These are phyloP conservation scores for Chrosomus eos DNA, from an alignment of 2,797 vertebrate species.

Conservation along the genomic window DNA sequence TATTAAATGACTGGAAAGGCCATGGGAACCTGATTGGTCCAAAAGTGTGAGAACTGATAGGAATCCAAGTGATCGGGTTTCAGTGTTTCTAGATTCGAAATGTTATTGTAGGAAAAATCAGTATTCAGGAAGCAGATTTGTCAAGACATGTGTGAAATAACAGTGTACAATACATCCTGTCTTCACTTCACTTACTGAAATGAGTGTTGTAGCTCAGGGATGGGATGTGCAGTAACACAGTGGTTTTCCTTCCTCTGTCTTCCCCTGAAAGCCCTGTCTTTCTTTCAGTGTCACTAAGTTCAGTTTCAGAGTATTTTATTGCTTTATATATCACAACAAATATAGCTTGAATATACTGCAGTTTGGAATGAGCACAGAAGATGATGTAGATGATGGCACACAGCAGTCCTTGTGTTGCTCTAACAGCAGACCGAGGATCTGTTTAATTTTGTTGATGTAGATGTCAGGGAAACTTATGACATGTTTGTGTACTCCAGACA, in stretches of 20 bases:
- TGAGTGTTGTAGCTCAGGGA: not conserved
- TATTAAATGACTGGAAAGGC: not conserved
- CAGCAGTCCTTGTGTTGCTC: not conserved
- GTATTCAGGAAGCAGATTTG: slow-evolving; percentile 7
- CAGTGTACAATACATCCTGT: not conserved
- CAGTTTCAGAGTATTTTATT: not conserved
- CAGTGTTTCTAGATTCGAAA: not conserved
- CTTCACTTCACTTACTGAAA: not conserved
- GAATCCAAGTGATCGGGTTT: not conserved
- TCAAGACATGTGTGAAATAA: slow-evolving; percentile 16
- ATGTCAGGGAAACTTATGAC: slow-evolving; percentile 4
- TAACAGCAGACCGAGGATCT: not conserved
- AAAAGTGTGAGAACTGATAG: not conserved
- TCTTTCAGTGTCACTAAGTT: not conserved
- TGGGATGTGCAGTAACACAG: not conserved
- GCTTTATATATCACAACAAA: no score
- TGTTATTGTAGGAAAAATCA: not conserved
- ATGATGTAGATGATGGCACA: not conserved
- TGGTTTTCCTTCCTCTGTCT: slow-evolving; percentile 22
- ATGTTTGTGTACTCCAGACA: slow-evolving; percentile 8
- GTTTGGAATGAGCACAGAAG: not conserved
- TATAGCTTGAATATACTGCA: not conserved
- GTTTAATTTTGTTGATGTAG: slow-evolving; percentile 13
- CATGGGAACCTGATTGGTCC: not conserved
- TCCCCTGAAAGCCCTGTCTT: not conserved